phyloP scores from a whole-genome alignment of 2,888 invertebrate genomes.

The Exocentrus adspersus region DNA sequence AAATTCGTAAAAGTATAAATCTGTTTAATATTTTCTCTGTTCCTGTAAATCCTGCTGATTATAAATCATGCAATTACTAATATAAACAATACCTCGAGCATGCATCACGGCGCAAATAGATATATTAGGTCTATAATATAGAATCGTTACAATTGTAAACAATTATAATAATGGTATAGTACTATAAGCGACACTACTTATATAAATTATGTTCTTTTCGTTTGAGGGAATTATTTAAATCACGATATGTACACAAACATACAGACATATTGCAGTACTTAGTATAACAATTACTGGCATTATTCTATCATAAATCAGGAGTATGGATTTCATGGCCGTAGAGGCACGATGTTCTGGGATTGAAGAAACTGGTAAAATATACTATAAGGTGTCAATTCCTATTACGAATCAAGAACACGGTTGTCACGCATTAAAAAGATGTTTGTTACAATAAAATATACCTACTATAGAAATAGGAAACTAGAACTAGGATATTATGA shows the following conservation, averaged over 20 bases:
- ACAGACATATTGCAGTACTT: conserved; percentile 30
- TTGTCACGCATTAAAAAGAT: too few relatives aligned
- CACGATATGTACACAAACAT: conserved; percentile 28
- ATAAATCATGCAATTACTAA: conserved; percentile 1
- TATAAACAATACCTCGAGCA: not conserved
- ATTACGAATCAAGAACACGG: too few relatives aligned
- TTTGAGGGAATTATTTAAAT: conserved; percentile 25
- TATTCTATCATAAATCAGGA: conserved; percentile 31
- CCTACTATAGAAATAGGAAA: too few relatives aligned
- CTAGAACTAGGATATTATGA: too few relatives aligned
- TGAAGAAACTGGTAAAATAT: not conserved
- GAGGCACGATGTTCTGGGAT: not conserved
- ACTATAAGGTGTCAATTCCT: too few relatives aligned
- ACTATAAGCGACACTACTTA: conserved; percentile 11
- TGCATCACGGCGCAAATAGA: not conserved
- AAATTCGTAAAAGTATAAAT: too few relatives aligned
- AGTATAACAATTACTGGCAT: conserved; percentile 33
- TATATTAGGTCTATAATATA: not conserved
- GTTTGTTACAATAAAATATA: too few relatives aligned
- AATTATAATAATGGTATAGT: conserved; percentile 15
- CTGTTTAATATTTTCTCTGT: too few relatives aligned
- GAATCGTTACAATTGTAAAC: conserved; percentile 14
- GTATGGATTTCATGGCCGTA: conserved; percentile 1
- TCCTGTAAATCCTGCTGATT: not conserved
- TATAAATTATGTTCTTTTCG: conserved; percentile 28